Conservation (phyloP, 2,888 invertebrate genomes). For the Leptinotarsa tumamoca region DNA sequence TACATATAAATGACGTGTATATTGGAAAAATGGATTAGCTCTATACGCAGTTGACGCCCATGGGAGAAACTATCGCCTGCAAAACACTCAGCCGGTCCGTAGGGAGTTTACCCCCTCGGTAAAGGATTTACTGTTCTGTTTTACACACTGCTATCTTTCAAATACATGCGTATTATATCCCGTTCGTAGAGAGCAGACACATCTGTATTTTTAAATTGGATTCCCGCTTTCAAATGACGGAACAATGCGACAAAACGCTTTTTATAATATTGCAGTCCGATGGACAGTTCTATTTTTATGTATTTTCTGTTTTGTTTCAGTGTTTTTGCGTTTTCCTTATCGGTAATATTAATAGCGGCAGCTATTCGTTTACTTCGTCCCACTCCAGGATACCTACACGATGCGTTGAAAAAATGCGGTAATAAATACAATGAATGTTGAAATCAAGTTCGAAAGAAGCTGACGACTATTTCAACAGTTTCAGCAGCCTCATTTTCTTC, state of each 20-base stretch:
- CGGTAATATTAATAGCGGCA: not conserved
- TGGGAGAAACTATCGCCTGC: constrained; percentile 64
- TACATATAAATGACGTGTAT: constrained; percentile 65
- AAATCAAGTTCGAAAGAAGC: no score
- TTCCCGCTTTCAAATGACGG: constrained; percentile 33
- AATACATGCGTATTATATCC: constrained; percentile 43
- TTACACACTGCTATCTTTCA: constrained; percentile 48
- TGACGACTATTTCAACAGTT: no score
- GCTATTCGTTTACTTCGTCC: not conserved
- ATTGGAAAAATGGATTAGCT: constrained; percentile 66
- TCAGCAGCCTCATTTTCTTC: no score
- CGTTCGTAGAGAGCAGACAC: constrained; percentile 27
- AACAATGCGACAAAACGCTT: constrained; percentile 32
- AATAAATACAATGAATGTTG: no score
- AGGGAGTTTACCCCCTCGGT: constrained; percentile 52
- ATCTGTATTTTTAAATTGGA: constrained; percentile 44
- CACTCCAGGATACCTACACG: no score
- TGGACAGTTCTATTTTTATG: constrained; percentile 25
- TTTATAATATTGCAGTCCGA: constrained; percentile 34
- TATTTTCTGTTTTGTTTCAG: constrained; percentile 21
- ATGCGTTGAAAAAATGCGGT: no score
- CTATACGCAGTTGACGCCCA: constrained; percentile 54
- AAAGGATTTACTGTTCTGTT: constrained; percentile 51
- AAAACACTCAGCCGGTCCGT: constrained; percentile 60
- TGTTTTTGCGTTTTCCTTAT: constrained; percentile 4